These are phyloP conservation scores for Dryobotodes eremita DNA, from an alignment of 2,888 invertebrate genomes.

Conservation along the genomic window DNA sequence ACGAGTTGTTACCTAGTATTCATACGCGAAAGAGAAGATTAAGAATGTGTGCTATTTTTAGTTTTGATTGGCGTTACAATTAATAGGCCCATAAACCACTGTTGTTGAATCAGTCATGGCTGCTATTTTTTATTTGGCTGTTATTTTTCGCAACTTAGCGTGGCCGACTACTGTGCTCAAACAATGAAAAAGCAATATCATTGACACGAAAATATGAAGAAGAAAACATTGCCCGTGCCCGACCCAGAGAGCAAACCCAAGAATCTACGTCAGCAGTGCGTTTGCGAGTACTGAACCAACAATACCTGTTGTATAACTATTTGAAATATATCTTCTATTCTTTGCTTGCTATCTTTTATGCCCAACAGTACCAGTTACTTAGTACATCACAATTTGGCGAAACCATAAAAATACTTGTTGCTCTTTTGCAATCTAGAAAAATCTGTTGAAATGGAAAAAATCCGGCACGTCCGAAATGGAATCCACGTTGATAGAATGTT, in stretches of 20 bases:
- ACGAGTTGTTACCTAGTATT: slow-evolving; percentile 8
- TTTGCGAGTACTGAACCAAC: not conserved
- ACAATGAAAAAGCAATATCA: not conserved
- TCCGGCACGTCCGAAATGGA: slow-evolving; percentile 19
- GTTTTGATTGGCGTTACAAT: no score
- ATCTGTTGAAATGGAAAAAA: slow-evolving; percentile 14
- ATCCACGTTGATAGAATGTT: slow-evolving; percentile 27
- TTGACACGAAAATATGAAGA: not conserved
- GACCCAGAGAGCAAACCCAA: not conserved
- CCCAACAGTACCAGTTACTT: not conserved
- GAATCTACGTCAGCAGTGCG: not conserved
- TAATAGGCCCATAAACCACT: no score
- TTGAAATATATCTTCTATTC: not conserved
- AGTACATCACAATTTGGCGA: not conserved
- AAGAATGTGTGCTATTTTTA: not conserved
- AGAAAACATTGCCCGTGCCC: not conserved
- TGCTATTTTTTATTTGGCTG: no score
- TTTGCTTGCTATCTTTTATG: not conserved
- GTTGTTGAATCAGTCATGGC: no score
- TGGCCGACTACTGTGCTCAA: no score
- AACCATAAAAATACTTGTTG: slow-evolving; percentile 12
- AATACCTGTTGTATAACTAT: not conserved
- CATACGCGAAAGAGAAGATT: not conserved
- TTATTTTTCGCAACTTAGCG: not conserved
- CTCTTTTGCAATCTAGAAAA: slow-evolving; percentile 17